Conservation (phyloP, 2,888 invertebrate species). For the Tricholauxania praeusta region DNA sequence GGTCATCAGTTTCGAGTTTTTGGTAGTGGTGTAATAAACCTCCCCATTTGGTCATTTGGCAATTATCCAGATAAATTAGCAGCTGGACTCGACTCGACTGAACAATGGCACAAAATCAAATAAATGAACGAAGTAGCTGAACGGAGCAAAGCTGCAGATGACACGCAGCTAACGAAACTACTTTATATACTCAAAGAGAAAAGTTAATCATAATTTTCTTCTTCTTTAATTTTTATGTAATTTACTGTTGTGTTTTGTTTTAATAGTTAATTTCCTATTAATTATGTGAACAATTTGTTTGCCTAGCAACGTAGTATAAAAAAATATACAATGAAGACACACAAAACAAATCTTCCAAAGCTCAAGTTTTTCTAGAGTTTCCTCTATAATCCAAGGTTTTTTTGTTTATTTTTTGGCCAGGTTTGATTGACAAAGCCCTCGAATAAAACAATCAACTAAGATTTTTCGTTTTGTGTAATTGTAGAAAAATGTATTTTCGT, state of each 20-base stretch:
- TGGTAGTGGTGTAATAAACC: constrained; percentile 61
- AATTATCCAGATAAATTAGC: constrained; percentile 68
- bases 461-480: too few relatives aligned
- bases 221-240: background rate
- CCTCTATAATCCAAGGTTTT: too few relatives aligned
- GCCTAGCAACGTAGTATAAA: too few relatives aligned
- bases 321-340: too few relatives aligned
- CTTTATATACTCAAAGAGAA: too few relatives aligned
- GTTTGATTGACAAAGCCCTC: too few relatives aligned
- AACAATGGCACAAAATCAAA: constrained; percentile 48
- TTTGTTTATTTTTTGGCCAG: too few relatives aligned
- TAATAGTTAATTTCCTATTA: too few relatives aligned
- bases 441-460: too few relatives aligned
- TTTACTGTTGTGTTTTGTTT: background rate
- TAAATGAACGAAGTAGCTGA: constrained; percentile 49
- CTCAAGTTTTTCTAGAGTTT: too few relatives aligned
- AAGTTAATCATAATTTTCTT: background rate
- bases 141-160: background rate
- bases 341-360: too few relatives aligned
- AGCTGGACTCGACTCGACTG: constrained; percentile 49
- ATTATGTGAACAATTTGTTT: too few relatives aligned
- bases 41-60: constrained; percentile 66
- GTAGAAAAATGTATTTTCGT: background rate
- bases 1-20: constrained; percentile 58
- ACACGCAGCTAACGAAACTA: background rate